These are phyloP conservation scores for Priocnemis perturbator DNA, from an alignment of 2,888 invertebrate species.

Conservation along the genomic window DNA sequence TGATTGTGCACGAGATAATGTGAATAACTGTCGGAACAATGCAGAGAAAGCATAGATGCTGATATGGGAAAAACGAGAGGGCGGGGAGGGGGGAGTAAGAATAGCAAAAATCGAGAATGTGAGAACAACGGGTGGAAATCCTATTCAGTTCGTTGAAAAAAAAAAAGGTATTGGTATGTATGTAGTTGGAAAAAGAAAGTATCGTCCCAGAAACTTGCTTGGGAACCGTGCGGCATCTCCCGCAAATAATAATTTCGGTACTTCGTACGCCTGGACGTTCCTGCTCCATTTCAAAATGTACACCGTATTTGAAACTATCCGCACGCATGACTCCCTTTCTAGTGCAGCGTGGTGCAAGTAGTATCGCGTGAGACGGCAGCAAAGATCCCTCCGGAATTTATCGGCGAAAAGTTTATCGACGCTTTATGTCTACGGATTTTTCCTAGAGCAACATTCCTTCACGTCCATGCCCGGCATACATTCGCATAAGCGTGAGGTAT, in stretches of 20 bases:
- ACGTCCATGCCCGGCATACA: slow-evolving; percentile 25
- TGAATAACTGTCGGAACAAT: not conserved
- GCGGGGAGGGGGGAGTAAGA: no score
- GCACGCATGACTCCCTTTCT: no score
- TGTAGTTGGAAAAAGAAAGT: no score
- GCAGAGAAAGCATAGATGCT: not conserved
- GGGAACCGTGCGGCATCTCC: no score
- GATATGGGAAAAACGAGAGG: not conserved
- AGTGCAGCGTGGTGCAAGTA: no score
- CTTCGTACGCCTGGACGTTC: no score
- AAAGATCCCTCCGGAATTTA: slow-evolving; percentile 12
- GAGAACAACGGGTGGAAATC: slow-evolving; percentile 1
- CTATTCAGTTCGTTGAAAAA: not conserved
- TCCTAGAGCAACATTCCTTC: slow-evolving; percentile 32
- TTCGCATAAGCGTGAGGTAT: not conserved
- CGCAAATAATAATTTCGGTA: no score
- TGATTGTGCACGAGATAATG: no score
- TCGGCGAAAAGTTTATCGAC: slow-evolving; percentile 40
- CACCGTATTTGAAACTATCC: no score
- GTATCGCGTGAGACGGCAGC: slow-evolving; percentile 1
- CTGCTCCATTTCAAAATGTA: no score
- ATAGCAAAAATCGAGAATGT: not conserved
- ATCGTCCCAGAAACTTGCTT: no score
- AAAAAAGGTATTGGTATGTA: no score
- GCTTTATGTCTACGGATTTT: slow-evolving; percentile 36